Base-by-base conservation (phyloP, 2,113 vertebrate species). In the Labeo catla region DNA sequence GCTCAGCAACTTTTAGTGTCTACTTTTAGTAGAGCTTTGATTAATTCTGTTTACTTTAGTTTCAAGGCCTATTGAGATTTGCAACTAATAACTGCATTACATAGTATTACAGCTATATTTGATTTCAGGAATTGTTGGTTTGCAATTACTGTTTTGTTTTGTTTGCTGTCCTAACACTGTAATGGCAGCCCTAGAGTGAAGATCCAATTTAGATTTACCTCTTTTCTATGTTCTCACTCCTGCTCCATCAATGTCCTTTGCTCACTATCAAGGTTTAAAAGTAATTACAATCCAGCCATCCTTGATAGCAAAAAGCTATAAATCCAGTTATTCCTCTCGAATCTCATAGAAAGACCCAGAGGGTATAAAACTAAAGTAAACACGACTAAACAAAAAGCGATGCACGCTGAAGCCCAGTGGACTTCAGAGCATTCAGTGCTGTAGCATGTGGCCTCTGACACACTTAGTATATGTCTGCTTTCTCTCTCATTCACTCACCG, bases 131-230 rank as follows among this genome's bases (percentile, higher is more conserved):
- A 15, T 68, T 13, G 9, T 23, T 68, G 80, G 23, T 52, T 83
- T 83, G 50, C 73, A 73, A 73, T 83, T 73, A 73, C 68, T 16
- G 49, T 73, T 83, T 72, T n/a, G 77, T 13, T 54, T 50, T 36
- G 72, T 73, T 45, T 49, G 73, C 68, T 86, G 28, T 83, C 84
- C 61, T 47, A 83, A 73, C 13, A 49, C 65, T 59, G 39, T 61
- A 76, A 83, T 81, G 65, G 84, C 72, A 84, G 89, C 90, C 74
- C 89, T 88, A 87, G 88, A 93, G 91, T 92, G 91, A 80, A 94
- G 94, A 95, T 95, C 92, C 92, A 94, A 94, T 95, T 95, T 95
- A 94, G 94, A 95, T 94, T 70, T 88, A 23, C 52, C 39, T 82
- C 54, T 81, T 73, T 61, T n/a, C 76, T 47, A 8, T 54, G 61